Evolutionary conservation across 2,888 invertebrate species (phyloP), one percentile per base, ranked within the genome.

Genomic region (Mythimna lalbum): DNA sequence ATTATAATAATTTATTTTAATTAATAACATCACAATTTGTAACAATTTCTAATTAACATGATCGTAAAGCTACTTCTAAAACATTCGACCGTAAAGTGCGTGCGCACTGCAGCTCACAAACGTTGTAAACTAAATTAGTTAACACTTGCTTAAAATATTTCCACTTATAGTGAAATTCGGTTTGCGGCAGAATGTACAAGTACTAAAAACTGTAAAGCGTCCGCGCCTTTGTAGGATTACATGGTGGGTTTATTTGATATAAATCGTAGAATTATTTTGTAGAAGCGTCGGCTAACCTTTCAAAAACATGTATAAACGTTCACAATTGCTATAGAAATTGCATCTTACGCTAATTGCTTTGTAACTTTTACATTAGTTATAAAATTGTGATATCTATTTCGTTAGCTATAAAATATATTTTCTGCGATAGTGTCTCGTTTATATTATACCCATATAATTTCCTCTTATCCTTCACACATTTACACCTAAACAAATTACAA

Each of bases 1-100:
- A 56, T 69, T 53, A 69, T 23, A 76, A 78, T 82, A 71, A 76
- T 85, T 85, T 85, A 83, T 81, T 81, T 79, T 72, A 72, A 71
- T 74, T 79, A 67, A 72, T 84, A 83, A 84, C 83, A 83, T 80
- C 80, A 85, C 80, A 83, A 81, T 73, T 78, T 72, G 36, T 75
- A 83, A 84, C 81, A 79, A 76, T 76, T 63, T 71, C 33, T 52
- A 53, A 62, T 70, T 72, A 80, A 73, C 65, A 69, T 57, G 9
- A n/a, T n/a, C 19, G n/a, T 49, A 76, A 56, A 67, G 23, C 82
- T 80, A 84, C 31, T 39, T 66, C 68, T 82, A 80, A 53, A 64
- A 73, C 61, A 69, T 50, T 76, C 21, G n/a, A 55, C 14, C 1
- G 23, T 65, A 21, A 36, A 14, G 21, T 63, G 49, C 39, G 43